Evolutionary conservation across 2,113 vertebrate species (phyloP).

Genomic region (Sylvia atricapilla): DNA sequence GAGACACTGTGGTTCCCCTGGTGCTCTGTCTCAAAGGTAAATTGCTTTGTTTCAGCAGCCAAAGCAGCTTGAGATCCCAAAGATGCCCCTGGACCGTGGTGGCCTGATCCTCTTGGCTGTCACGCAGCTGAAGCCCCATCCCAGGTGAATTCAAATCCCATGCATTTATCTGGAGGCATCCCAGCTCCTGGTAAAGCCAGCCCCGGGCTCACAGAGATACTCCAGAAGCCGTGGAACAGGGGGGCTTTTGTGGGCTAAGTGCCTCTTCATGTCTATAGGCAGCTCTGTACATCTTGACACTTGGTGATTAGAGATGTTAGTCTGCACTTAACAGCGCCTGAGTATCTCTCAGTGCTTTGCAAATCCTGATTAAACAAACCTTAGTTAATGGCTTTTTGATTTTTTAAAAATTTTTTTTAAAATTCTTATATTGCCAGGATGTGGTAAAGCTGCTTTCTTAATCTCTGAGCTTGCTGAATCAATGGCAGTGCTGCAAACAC

Average conservation of each 20-base stretch:
- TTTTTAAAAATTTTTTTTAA: neutral
- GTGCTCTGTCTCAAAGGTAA: neutral
- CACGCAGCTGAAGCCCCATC: neutral
- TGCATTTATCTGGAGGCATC: neutral
- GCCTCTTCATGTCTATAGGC: neutral
- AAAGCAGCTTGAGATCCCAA: neutral
- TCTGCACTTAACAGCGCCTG: neutral
- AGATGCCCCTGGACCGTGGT: fast-evolving
- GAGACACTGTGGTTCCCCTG: neutral
- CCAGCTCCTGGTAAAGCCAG: neutral
- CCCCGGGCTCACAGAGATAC: neutral
- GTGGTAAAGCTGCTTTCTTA: neutral
- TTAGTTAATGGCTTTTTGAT: neutral
- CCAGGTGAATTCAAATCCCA: fast-evolving
- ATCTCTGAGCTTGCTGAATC: neutral
- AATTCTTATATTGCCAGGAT: neutral
- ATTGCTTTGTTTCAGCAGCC: neutral
- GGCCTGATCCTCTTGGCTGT: fast-evolving
- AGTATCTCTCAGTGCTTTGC: neutral
- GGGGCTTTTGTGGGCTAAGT: neutral
- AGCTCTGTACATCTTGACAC: neutral
- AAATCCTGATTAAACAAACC: conserved; percentile 14
- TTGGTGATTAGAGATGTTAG: neutral
- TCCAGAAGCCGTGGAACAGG: neutral
- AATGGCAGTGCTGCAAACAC: neutral